Conservation (phyloP, 2,113 vertebrate genomes). For the Notechis scutatus region DNA sequence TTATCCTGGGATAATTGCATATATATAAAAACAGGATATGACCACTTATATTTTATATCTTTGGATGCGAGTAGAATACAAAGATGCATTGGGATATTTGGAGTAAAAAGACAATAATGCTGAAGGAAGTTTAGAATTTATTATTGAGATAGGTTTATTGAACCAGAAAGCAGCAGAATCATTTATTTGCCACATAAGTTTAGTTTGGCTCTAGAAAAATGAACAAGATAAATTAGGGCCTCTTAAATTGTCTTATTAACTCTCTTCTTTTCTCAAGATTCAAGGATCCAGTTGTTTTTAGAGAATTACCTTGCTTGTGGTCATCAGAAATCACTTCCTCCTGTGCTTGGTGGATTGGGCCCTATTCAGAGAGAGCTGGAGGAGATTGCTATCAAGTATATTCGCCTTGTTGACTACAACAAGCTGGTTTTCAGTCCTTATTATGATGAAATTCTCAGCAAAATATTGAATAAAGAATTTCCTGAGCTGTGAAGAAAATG, state of each 20-base stretch:
- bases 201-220: neutral
- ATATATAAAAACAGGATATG: neutral
- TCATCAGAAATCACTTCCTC: conserved; percentile 73
- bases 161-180: neutral
- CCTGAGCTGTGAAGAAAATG: conserved; percentile 29
- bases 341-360: conserved; percentile 82
- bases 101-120: neutral
- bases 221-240: neutral
- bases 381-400: conserved; percentile 80
- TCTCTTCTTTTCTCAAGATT: conserved; percentile 69
- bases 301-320: conserved; percentile 78
- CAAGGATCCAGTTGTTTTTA: conserved; percentile 83
- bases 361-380: conserved; percentile 87
- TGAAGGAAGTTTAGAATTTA: neutral
- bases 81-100: neutral
- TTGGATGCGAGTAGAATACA: neutral
- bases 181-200: neutral
- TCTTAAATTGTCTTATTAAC: neutral
- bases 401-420: conserved; percentile 92
- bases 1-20: neutral
- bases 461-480: conserved; percentile 65
- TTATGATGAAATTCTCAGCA: conserved; percentile 84
- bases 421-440: conserved; percentile 95
- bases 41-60: neutral
- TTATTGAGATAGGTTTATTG: neutral